A percentile compares a stretch with the other conserved stretches of the same genome.
These are phyloP conservation scores for Pristionchus exspectatus DNA, from an alignment of 2,888 invertebrate species.

Conservation along the genomic window DNA sequence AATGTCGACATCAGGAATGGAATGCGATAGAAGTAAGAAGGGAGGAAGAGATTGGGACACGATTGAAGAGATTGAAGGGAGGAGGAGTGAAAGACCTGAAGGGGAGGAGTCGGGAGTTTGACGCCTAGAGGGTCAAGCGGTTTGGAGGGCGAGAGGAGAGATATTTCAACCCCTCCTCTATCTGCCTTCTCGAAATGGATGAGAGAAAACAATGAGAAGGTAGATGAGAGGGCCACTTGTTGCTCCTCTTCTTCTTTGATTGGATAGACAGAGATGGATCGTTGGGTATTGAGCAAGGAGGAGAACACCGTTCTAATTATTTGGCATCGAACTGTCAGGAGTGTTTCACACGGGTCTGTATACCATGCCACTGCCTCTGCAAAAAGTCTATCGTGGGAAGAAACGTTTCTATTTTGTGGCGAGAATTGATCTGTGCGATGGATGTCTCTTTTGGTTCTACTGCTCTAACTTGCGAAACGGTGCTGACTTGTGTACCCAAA, in stretches of 20 bases:
- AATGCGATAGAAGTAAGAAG: constrained; percentile 46
- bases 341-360: constrained; percentile 37
- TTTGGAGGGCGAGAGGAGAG: constrained; percentile 15
- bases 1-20: constrained; percentile 18
- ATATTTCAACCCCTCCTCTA: constrained; percentile 11
- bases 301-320: not conserved
- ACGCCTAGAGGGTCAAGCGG: constrained; percentile 45
- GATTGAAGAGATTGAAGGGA: constrained; percentile 18
- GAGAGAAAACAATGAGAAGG: constrained; percentile 22
- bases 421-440: not conserved
- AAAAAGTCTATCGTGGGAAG: constrained; percentile 39
- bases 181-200: constrained; percentile 17
- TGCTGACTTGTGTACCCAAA: not conserved
- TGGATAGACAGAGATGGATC: constrained; percentile 6
- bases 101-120: constrained; percentile 45
- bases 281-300: constrained; percentile 17
- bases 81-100: constrained; percentile 24
- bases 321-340: not conserved
- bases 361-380: not conserved
- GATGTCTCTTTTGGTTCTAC: not conserved
- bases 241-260: constrained; percentile 14
- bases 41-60: constrained; percentile 17
- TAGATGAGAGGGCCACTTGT: constrained; percentile 17
- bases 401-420: not conserved
- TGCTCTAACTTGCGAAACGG: constrained; percentile 1